Evolutionary conservation across 1,140 invertebrate species (phyloP), one percentile per base, ranked within the genome.

Genomic region (Halyomorpha halys): DNA sequence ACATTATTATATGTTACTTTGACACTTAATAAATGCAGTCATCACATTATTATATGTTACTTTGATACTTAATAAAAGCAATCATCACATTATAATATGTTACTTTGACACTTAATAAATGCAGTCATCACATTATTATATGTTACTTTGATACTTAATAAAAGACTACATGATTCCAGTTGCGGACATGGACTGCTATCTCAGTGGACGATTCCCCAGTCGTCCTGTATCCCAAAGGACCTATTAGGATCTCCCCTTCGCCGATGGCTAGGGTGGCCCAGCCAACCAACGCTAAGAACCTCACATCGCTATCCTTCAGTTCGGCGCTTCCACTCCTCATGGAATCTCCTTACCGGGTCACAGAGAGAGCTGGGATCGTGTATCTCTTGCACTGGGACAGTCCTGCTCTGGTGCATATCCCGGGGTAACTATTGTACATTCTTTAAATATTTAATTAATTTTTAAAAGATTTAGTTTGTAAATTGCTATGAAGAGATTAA

Each of bases 301-400:
- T 16, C 23, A 34, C 23, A 45, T n/a, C 18, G 16, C 14, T 15
- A 30, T 65, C 25, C 27, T 65, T 65, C 45, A 14, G 15, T 19
- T 30, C 59, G 11, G 54, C 56, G 13, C 27, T 65, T 8, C 64
- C 64, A 8, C 13, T 16, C 3, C n/a, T 60, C 27, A n/a, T 51
- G 30, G 21, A 59, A 25, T 59, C 51, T n/a, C 64, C 77, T 8
- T 82, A 83, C 68, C 76, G 75, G 44, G 74, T 84, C 14, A 83
- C 82, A 0, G 54, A 68, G 8, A 72, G 56, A 0, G 77, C 75
- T 39, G 82, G 82, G 0, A 84, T 84, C 60, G 67, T 84, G 19
- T 83, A 77, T 68, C 78, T 84, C 0, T 68, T 71, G 3, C 73
- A 83, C 69, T 70, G 71, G 3, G 21, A 25, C 44, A 44, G 30